Percentiles rank a stretch among this genome's conserved stretches.
These are phyloP conservation scores for Etheostoma spectabile DNA, from an alignment of 2,113 vertebrate species.

Conservation along the genomic window DNA sequence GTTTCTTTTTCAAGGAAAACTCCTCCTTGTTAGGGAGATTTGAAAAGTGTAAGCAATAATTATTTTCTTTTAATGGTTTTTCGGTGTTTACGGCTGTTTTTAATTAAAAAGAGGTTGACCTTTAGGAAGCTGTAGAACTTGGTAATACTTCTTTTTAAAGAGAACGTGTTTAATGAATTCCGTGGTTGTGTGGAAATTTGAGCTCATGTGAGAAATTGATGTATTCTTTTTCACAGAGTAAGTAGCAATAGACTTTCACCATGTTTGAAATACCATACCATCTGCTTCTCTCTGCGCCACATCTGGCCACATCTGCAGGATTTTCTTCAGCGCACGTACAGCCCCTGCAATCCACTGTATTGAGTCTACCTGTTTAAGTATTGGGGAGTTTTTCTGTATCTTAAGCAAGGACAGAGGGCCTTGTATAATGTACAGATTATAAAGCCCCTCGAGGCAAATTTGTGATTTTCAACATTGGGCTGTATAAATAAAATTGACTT, in stretches of 20 bases:
- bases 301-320: background rate
- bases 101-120: background rate
- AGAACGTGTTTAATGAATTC: background rate
- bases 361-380: background rate
- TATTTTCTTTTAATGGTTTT: background rate
- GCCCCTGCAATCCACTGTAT: background rate
- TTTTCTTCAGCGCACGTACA: background rate
- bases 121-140: background rate
- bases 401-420: no score
- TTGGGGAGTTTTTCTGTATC: no score
- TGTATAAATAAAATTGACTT: background rate
- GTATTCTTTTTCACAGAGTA: background rate
- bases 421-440: no score
- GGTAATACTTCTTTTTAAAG: background rate
- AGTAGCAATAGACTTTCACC: no score
- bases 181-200: background rate
- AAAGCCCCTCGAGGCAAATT: no score
- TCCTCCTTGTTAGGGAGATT: background rate
- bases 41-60: background rate
- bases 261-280: background rate
- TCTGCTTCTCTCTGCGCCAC: background rate
- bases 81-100: background rate
- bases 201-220: background rate
- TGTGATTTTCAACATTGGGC: no score
- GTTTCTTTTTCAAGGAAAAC: background rate